Percentiles rank a stretch among this genome's conserved stretches.
Conservation (phyloP, 2,113 vertebrate species). For the Notarius lentiginosus region DNA sequence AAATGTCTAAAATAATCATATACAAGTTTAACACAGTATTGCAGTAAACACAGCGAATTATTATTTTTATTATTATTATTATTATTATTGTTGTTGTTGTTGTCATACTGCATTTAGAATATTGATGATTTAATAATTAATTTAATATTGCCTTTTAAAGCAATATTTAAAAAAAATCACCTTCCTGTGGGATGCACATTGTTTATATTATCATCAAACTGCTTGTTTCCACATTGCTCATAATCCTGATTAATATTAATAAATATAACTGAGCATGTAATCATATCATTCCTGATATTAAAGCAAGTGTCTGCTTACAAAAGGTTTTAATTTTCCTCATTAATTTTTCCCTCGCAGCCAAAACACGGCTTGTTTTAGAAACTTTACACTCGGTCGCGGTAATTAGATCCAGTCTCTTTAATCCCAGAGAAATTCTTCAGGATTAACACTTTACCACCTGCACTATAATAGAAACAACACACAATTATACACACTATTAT, state of each 20-base stretch:
- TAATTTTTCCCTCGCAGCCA: conserved; percentile 71
- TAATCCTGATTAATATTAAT: background rate
- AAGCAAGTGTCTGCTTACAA: conserved; percentile 12
- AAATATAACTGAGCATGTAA: background rate
- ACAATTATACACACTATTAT: background rate
- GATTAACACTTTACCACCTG: conserved; percentile 74
- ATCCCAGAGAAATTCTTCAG: conserved; percentile 71
- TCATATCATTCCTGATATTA: background rate
- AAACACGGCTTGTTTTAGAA: conserved; percentile 70
- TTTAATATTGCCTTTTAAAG: background rate
- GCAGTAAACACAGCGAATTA: background rate
- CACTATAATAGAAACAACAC: background rate
- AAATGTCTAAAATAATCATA: background rate
- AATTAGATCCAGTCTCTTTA: conserved; percentile 59
- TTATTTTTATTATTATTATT: background rate
- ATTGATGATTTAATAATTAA: background rate
- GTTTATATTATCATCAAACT: background rate
- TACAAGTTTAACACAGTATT: background rate
- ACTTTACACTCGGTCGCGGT: conserved; percentile 59
- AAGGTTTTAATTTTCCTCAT: conserved; percentile 10
- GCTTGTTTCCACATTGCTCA: conserved; percentile 3
- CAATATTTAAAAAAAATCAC: background rate
- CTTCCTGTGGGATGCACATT: background rate
- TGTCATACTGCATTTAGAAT: background rate
- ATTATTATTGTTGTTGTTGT: background rate